Evolutionary conservation across 1,140 invertebrate genomes (phyloP), one percentile per base, ranked within the genome.

Genomic region (Zaprionus camerounensis): DNA sequence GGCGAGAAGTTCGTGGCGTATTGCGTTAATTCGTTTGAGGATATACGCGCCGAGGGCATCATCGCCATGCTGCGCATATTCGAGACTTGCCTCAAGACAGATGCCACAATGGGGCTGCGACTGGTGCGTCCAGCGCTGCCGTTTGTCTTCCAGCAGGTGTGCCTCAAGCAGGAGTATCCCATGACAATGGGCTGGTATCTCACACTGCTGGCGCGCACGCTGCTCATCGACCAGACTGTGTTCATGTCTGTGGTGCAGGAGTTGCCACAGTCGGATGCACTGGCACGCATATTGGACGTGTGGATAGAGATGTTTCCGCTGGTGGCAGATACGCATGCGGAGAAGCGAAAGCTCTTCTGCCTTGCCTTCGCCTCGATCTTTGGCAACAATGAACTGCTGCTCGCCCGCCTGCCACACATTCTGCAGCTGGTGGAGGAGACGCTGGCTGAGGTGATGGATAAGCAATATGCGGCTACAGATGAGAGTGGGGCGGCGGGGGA

Each of bases 301-400:
- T 98, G 97, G 96, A 94, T 97, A n/a, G 94, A 95, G 70, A 96
- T 96, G 91, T 96, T 98, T 94, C 95, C 96, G 26, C 93, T 95
- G 55, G 95, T 98, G 1, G 94, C 95, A 0, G 96, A 97, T 76
- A 95, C 95, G 1, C 96, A 97, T 78, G 94, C 95, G 0, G 97
- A 98, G 82, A 95, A 96, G 88, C 95, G 96, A 76, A 99, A 99
- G 93, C 93, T 98, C 13, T 95, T 96, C 73, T 96, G 96, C 22
- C 93, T 99, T 53, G 97, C 97, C 31, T 93, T 99, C 55, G 95
- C 96, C n/a, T 96, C 96, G 59, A 93, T 99, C 57, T 93, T 97
- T 41, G 95, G 95, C 11, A 95, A 95, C 77, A 96, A 95, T 91
- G 93, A 94, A 70, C 93, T 95, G 26, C 94, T 98, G 55, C 93